These are phyloP conservation scores for Thalassarche chlororhynchos DNA, from an alignment of 2,113 vertebrate genomes.

Conservation along the genomic window DNA sequence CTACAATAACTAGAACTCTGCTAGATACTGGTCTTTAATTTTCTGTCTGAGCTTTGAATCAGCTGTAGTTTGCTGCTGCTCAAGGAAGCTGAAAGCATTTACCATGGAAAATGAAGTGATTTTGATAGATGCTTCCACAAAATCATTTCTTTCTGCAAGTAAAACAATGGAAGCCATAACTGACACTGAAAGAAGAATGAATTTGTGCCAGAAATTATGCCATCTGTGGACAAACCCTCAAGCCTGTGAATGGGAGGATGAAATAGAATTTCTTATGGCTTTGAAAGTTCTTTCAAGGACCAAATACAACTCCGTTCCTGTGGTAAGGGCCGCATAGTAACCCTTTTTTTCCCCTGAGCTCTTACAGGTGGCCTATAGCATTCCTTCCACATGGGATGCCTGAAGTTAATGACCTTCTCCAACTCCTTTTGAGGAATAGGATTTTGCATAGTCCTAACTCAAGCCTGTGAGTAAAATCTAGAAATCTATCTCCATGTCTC, in stretches of 20 bases:
- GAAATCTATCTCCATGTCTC: background rate
- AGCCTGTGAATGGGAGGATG: background rate
- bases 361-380: background rate
- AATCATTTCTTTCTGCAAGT: background rate
- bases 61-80: background rate
- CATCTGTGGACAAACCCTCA: background rate
- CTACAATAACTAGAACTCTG: background rate
- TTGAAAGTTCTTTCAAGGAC: background rate
- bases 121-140: background rate
- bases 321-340: background rate
- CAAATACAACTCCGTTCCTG: background rate
- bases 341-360: background rate
- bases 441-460: background rate
- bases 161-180: background rate
- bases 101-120: background rate
- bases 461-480: background rate
- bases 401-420: background rate
- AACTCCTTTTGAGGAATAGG: background rate
- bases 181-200: background rate
- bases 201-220: background rate
- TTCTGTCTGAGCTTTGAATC: background rate
- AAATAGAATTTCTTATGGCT: background rate
- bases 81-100: background rate
- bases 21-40: background rate
- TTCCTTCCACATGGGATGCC: background rate